These are phyloP conservation scores for Chrysochloris asiatica DNA, from an alignment of 2,113 vertebrate genomes.

Conservation along the genomic window DNA sequence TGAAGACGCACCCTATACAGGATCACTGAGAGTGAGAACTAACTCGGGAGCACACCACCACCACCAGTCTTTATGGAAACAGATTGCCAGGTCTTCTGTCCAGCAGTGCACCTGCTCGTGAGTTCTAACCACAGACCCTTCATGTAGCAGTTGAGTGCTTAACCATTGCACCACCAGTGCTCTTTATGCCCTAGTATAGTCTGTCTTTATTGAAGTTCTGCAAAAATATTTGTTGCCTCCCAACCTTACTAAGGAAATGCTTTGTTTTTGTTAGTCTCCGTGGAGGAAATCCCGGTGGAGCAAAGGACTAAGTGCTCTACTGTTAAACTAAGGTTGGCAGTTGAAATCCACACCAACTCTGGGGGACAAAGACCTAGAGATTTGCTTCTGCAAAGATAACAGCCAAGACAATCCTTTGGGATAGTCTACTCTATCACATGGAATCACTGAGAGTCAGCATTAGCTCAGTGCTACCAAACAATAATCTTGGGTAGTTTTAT, in stretches of 20 bases:
- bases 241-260: background rate
- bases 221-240: slow-evolving; percentile 14
- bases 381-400: background rate
- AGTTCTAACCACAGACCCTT: background rate
- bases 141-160: background rate
- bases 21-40: no score
- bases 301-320: background rate
- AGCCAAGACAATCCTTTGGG: no score
- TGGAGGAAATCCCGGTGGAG: background rate
- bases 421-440: background rate
- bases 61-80: background rate
- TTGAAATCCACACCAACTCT: background rate
- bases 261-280: slow-evolving; percentile 10
- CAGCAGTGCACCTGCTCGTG: background rate
- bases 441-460: background rate
- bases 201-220: background rate
- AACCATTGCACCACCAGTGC: background rate
- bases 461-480: background rate
- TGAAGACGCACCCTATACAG: no score
- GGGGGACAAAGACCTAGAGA: background rate
- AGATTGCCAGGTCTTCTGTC: background rate
- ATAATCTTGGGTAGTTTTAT: slow-evolving; percentile 9
- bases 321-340: background rate
- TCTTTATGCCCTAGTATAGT: background rate
- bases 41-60: no score